Conservation (phyloP, 2,888 invertebrate genomes). For the Abscondita cerata region DNA sequence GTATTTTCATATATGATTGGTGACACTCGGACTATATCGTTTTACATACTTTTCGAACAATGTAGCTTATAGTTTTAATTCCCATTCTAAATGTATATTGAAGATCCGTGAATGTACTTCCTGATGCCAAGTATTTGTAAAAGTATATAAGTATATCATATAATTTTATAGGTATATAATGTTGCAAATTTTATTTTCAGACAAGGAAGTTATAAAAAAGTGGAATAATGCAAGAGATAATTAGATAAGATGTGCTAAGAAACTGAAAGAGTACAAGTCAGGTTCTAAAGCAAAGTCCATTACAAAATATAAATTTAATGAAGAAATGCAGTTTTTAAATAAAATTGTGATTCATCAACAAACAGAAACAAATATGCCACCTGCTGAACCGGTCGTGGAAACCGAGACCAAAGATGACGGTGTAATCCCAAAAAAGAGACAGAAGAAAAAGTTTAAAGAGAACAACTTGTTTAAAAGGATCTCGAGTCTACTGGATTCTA, state of each 20-base stretch:
- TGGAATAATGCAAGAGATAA: slow-evolving; percentile 1
- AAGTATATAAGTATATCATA: no score
- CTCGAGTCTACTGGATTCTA: no score
- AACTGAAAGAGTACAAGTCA: no score
- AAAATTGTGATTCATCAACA: background rate
- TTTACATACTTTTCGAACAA: slow-evolving; percentile 38
- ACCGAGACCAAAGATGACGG: no score
- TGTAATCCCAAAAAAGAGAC: no score
- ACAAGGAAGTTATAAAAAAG: background rate
- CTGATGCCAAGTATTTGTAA: slow-evolving; percentile 40
- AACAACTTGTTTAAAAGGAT: no score
- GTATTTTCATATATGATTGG: slow-evolving; percentile 38
- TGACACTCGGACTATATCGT: slow-evolving; percentile 20
- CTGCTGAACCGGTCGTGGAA: no score
- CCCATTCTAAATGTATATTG: slow-evolving; percentile 42
- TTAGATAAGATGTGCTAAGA: background rate
- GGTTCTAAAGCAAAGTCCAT: no score
- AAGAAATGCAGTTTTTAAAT: no score
- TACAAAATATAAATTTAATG: no score
- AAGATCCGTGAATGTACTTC: slow-evolving; percentile 42
- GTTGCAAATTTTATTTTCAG: background rate
- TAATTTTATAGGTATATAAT: background rate
- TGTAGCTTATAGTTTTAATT: slow-evolving; percentile 40
- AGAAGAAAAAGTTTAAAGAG: no score
- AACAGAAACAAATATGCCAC: background rate